A percentile compares a stretch with the other conserved stretches of the same genome.
These are phyloP conservation scores for Pimpla rufipes DNA, from an alignment of 2,888 invertebrate species.

Conservation along the genomic window DNA sequence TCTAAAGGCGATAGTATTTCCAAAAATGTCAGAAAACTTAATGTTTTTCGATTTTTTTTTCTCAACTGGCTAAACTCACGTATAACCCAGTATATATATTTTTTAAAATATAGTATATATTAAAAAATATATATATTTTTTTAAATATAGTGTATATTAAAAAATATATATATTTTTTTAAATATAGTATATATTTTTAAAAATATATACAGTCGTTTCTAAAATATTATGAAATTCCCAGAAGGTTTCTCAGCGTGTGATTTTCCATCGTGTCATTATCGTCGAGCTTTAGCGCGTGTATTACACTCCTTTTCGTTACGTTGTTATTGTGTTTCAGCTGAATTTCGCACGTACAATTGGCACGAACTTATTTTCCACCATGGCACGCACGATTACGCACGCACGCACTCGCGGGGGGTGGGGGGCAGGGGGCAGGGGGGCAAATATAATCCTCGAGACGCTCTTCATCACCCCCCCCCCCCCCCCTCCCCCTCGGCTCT, in stretches of 20 bases:
- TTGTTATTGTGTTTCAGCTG: neutral
- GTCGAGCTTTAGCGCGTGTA: neutral
- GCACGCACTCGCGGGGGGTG: neutral
- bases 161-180: too few relatives aligned
- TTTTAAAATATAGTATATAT: too few relatives aligned
- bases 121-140: too few relatives aligned
- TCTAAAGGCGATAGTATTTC: too few relatives aligned
- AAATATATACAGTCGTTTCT: neutral
- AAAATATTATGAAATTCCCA: neutral
- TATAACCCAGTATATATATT: too few relatives aligned
- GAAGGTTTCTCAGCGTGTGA: neutral
- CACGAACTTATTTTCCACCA: neutral
- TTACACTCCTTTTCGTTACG: neutral
- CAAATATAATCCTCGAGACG: neutral
- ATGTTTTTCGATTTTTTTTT: too few relatives aligned
- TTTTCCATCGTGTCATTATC: constrained; percentile 11
- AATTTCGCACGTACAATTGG: constrained; percentile 1
- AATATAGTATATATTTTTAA: neutral
- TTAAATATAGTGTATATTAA: too few relatives aligned
- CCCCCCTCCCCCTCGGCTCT: neutral
- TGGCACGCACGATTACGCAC: constrained; percentile 14
- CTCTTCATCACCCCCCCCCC: constrained; percentile 7
- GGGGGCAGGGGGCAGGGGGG: too few relatives aligned
- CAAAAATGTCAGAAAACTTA: too few relatives aligned
- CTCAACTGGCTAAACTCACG: too few relatives aligned